Conservation (phyloP, 2,113 vertebrate species). For the Esox niger region DNA sequence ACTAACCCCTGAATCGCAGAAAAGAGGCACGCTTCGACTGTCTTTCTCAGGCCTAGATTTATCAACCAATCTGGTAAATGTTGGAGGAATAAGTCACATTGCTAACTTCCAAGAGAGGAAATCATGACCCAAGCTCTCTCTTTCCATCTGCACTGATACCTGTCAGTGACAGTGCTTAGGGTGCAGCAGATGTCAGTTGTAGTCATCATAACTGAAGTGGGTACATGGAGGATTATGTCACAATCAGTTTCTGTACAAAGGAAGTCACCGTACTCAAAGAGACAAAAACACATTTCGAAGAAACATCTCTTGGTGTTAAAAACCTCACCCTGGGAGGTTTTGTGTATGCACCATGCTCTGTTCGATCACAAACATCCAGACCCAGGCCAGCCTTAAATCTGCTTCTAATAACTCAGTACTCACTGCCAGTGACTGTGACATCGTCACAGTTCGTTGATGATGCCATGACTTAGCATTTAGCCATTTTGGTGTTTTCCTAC, state of each 20-base stretch:
- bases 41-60: slow-evolving; percentile 50
- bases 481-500: slow-evolving; percentile 43
- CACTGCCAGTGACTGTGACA: slow-evolving; percentile 21
- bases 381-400: neutral
- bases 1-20: slow-evolving; percentile 35
- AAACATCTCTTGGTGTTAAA: too few species aligned
- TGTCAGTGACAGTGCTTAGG: slow-evolving; percentile 8
- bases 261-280: too few species aligned
- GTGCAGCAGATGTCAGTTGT: neutral
- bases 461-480: slow-evolving; percentile 33
- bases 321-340: too few species aligned
- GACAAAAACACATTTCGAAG: too few species aligned
- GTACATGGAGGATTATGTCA: slow-evolving; percentile 2
- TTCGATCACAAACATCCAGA: neutral
- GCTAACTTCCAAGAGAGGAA: too few species aligned
- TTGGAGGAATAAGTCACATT: too few species aligned
- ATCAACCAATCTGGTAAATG: slow-evolving; percentile 30
- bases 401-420: slow-evolving; percentile 17
- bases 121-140: too few species aligned
- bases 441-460: slow-evolving; percentile 30
- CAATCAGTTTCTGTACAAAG: neutral
- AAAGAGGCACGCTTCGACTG: slow-evolving; percentile 37
- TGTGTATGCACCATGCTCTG: neutral
- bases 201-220: neutral
- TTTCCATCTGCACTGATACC: slow-evolving; percentile 2